Conservation (phyloP, 30 jellyfish, hydroid and myxozoan genomes). For the Aurelia coerulea region DNA sequence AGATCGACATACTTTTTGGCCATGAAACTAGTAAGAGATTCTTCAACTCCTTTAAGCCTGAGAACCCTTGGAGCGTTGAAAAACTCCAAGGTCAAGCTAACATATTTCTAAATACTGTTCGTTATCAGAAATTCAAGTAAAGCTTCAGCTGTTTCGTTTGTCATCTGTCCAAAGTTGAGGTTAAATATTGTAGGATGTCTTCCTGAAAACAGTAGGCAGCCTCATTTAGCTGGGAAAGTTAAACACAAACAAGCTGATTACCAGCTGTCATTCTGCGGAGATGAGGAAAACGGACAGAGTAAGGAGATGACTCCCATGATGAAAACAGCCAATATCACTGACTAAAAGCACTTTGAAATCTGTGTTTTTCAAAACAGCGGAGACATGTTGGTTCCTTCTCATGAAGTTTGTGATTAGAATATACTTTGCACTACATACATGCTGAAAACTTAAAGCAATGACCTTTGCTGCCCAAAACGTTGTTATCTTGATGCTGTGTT, state of each 20-base stretch:
- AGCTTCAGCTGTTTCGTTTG: constrained; percentile 15
- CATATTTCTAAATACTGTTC: background rate
- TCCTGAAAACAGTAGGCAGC: constrained; percentile 45
- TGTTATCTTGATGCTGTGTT: background rate
- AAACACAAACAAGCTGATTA: constrained; percentile 26
- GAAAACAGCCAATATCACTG: constrained; percentile 39
- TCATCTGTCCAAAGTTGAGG: constrained; percentile 41
- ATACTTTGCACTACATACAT: no score
- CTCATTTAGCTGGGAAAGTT: constrained; percentile 38
- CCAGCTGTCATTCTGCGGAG: constrained; percentile 52
- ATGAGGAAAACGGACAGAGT: constrained; percentile 34
- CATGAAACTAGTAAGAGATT: no score
- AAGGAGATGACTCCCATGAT: constrained; percentile 36
- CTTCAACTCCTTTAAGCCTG: no score
- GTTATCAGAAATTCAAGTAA: constrained; percentile 3
- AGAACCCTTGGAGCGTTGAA: no score
- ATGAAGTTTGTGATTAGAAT: no score
- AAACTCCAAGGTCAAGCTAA: constrained; percentile 15
- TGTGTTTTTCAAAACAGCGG: background rate
- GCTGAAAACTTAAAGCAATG: no score
- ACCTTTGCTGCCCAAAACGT: background rate
- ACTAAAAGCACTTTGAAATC: constrained; percentile 10
- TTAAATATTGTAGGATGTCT: constrained; percentile 42
- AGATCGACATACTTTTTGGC: no score
- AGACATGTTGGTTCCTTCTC: no score